phyloP scores from a whole-genome alignment of 2,113 vertebrate genomes.

The Accipiter virgatus region DNA sequence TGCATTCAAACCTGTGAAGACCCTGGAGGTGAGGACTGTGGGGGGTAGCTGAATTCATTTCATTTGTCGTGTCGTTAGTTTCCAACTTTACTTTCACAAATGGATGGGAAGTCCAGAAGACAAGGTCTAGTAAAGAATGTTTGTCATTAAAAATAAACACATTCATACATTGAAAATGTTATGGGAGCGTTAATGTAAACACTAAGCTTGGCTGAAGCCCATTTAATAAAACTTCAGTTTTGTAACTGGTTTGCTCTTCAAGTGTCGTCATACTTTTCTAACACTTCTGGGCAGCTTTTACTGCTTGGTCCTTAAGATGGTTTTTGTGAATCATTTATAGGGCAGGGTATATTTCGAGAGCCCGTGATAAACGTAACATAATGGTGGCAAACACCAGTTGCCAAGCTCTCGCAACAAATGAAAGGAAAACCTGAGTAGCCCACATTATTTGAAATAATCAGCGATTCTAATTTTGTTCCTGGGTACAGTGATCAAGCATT shows the following conservation, averaged over 20 bases:
- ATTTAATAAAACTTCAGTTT: neutral
- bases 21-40: fast-evolving
- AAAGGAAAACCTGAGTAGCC: neutral
- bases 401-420: neutral
- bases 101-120: neutral
- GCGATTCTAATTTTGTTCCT: neutral
- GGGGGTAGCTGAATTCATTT: neutral
- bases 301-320: neutral
- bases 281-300: neutral
- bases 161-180: neutral
- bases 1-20: neutral
- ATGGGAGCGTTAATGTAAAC: neutral
- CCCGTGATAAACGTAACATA: neutral
- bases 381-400: neutral
- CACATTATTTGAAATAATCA: neutral
- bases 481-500: neutral
- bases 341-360: neutral
- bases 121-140: neutral
- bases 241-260: neutral
- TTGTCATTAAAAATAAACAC: neutral
- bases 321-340: neutral
- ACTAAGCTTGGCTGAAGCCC: neutral
- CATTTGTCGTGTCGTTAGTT: neutral
- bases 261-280: neutral
- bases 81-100: neutral